Evolutionary conservation across 2,113 vertebrate species (phyloP).

Genomic region (Xenopus tropicalis): UCB_Xtro_10.0 CM004443.2:184332001-184332500

Average conservation of each 20-base stretch:
- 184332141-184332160: too few species aligned
- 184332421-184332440: neutral
- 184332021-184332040: too few species aligned
- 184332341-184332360: constrained; percentile 45
- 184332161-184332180: too few species aligned
- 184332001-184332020: too few species aligned
- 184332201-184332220: constrained; percentile 66
- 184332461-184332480: neutral
- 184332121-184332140: too few species aligned
- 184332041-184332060: too few species aligned
- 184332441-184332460: neutral
- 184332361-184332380: constrained; percentile 51
- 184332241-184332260: constrained; percentile 85
- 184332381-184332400: constrained; percentile 7
- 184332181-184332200: too few species aligned
- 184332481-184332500: too few species aligned
- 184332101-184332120: too few species aligned
- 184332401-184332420: too few species aligned
- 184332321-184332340: constrained; percentile 73
- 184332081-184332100: too few species aligned
- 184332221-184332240: constrained; percentile 85
- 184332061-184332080: too few species aligned
- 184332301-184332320: constrained; percentile 79
- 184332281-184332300: constrained; percentile 91
- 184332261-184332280: constrained; percentile 95